Conservation (phyloP, 1,140 invertebrate species). For the Ceratosolen fusciceps region DNA sequence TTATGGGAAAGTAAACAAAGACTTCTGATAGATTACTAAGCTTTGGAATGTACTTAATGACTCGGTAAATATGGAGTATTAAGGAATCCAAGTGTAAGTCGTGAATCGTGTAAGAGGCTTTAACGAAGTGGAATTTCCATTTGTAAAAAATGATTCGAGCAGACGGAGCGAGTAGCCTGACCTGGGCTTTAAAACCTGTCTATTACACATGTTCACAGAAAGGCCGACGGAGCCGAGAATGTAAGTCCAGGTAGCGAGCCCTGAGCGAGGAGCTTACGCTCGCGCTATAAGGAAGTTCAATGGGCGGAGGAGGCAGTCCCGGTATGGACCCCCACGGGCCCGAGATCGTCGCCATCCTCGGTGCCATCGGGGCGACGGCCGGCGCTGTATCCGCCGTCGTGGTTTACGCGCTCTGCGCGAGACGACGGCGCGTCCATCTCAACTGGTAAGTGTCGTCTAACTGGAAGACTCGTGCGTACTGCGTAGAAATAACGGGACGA, state of each 20-base stretch:
- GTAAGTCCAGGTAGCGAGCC: not conserved
- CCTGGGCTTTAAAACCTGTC: no score
- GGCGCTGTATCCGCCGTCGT: slow-evolving; percentile 61
- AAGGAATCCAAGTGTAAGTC: no score
- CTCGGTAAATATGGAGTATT: no score
- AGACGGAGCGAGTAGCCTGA: no score
- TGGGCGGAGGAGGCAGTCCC: slow-evolving; percentile 28
- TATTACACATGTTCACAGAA: not conserved
- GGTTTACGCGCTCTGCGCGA: slow-evolving; percentile 60
- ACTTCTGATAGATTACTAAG: no score
- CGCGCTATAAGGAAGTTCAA: not conserved
- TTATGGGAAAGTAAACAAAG: no score
- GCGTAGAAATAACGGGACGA: no score
- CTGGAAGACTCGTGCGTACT: no score
- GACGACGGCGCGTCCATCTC: slow-evolving; percentile 56
- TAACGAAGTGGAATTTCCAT: no score
- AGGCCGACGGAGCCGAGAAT: not conserved
- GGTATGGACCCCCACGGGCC: slow-evolving; percentile 57
- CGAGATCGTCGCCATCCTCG: slow-evolving; percentile 58
- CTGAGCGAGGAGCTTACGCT: not conserved
- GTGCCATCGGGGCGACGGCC: slow-evolving; percentile 60
- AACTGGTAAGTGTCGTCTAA: slow-evolving; percentile 58
- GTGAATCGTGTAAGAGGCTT: no score
- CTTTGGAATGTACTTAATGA: no score
- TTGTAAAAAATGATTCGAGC: no score